Evolutionary conservation across 2,888 invertebrate genomes (phyloP).

Genomic region (Lasioglossum marginatum): DNA sequence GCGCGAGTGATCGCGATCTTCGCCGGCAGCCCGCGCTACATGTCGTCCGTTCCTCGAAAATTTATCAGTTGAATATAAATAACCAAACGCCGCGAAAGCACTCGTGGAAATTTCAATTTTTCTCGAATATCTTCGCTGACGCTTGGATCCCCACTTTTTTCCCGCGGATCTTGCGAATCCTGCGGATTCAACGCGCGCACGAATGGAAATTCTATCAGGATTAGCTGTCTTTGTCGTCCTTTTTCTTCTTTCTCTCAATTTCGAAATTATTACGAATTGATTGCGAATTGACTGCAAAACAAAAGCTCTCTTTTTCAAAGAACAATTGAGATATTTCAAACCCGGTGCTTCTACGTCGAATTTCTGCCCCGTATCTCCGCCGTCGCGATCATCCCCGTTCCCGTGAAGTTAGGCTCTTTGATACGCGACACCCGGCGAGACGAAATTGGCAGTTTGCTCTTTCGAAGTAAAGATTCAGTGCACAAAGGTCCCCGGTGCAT

Average conservation of each 20-base stretch:
- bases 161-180: not conserved
- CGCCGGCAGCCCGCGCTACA: not conserved
- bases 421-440: conserved; percentile 9
- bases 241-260: not conserved
- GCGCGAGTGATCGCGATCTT: conserved; percentile 3
- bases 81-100: not conserved
- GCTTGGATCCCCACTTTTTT: not conserved
- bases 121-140: not conserved
- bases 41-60: not conserved
- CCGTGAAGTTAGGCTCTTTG: conserved; percentile 11
- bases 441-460: conserved; percentile 25
- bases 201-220: not conserved
- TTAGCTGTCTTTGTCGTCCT: not conserved
- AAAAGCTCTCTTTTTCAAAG: not conserved
- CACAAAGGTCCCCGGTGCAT: conserved; percentile 13
- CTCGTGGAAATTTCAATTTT: not conserved
- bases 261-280: no score
- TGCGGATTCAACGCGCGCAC: not conserved
- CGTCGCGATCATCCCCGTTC: not conserved
- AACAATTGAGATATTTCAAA: not conserved
- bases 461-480: not conserved
- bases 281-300: not conserved
- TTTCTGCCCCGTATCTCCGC: not conserved
- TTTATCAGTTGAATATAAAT: conserved; percentile 13
- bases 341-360: not conserved